phyloP scores from a whole-genome alignment of 1,140 invertebrate genomes.

The Lepidurus packardi region DNA sequence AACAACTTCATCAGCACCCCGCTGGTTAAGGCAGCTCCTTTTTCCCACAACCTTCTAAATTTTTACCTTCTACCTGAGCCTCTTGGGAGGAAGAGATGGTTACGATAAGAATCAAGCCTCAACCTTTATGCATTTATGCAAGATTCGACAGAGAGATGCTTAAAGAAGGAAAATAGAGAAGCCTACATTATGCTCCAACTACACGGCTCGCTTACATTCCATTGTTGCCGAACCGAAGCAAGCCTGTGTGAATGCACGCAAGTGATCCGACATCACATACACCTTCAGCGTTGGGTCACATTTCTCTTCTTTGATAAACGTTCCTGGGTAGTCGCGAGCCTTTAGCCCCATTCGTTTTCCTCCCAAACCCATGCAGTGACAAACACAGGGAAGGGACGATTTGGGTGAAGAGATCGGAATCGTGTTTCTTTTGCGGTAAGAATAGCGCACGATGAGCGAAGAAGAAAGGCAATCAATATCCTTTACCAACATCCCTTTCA shows the following conservation, averaged over 20 bases:
- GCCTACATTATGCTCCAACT: neutral
- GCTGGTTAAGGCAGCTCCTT: neutral
- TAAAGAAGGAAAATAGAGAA: neutral
- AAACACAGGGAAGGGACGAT: neutral
- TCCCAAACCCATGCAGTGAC: neutral
- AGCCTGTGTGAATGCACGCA: neutral
- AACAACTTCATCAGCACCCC: slow-evolving; percentile 8
- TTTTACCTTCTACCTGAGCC: neutral
- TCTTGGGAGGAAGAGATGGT: neutral
- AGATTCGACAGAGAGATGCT: neutral
- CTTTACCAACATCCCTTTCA: neutral
- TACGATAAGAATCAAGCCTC: neutral
- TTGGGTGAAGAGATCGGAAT: neutral
- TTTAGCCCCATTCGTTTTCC: neutral
- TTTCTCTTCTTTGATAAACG: neutral
- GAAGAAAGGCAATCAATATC: slow-evolving; percentile 22
- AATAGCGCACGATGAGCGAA: neutral
- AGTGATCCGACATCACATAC: neutral
- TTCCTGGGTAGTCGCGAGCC: neutral
- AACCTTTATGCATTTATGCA: slow-evolving; percentile 5
- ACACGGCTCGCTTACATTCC: neutral
- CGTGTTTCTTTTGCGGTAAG: neutral
- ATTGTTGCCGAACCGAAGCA: too few relatives aligned
- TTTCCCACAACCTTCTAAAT: neutral
- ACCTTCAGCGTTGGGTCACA: neutral